Evolutionary conservation across 2,888 invertebrate genomes (phyloP).

Genomic region (Cryptocheilus praepositus): DNA sequence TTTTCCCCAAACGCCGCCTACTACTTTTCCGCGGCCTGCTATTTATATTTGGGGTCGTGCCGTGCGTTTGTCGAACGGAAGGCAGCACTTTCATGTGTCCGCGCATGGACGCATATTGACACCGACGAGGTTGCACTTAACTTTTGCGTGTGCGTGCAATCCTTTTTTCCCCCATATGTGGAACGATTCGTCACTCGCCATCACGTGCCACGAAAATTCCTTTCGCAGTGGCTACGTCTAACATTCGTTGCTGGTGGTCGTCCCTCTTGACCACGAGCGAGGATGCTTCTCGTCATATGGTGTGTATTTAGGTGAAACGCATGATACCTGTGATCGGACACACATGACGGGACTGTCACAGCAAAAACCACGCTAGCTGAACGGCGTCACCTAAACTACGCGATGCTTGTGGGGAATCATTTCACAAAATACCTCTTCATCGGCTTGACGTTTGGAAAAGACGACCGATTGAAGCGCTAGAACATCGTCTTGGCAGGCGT

Average conservation of each 20-base stretch:
- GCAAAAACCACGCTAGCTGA: neutral
- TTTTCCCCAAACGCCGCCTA: constrained; percentile 26
- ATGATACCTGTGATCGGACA: constrained; percentile 34
- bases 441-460: too few species aligned
- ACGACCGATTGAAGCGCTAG: too few species aligned
- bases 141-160: constrained; percentile 49
- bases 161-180: constrained; percentile 51
- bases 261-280: too few species aligned
- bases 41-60: constrained; percentile 62
- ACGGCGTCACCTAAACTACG: too few species aligned
- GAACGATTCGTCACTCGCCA: constrained; percentile 40
- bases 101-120: constrained; percentile 9
- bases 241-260: constrained; percentile 9
- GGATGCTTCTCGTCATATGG: constrained; percentile 60
- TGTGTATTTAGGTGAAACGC: constrained; percentile 49
- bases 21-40: constrained; percentile 33
- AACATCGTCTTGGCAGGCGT: too few species aligned
- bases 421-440: too few species aligned
- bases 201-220: constrained; percentile 52
- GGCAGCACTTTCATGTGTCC: constrained; percentile 26
- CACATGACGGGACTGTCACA: constrained; percentile 61
- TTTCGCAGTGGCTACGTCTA: constrained; percentile 36
- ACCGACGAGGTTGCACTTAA: constrained; percentile 57
- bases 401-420: too few species aligned
- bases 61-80: constrained; percentile 48